These are phyloP conservation scores for Leucophenga montana DNA, from an alignment of 2,888 invertebrate genomes.

Conservation along the genomic window DNA sequence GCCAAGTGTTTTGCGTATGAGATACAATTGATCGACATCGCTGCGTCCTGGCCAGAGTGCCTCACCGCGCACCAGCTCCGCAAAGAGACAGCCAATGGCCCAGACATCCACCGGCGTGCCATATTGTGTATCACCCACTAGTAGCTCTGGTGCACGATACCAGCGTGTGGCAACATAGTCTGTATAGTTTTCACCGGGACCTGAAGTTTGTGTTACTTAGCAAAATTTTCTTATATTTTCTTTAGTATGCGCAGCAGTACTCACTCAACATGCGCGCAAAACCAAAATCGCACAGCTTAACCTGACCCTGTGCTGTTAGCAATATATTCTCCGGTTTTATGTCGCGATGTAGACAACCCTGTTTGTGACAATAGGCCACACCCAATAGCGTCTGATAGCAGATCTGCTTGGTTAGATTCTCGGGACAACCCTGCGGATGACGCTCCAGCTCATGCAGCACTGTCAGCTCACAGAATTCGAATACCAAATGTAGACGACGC, in stretches of 20 bases:
- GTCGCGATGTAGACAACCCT: conserved; percentile 95
- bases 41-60: conserved; percentile 99
- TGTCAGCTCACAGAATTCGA: conserved; percentile 98
- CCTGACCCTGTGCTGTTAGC: conserved; percentile 91
- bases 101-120: conserved; percentile 95
- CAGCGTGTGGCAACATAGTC: conserved; percentile 99
- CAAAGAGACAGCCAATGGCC: conserved; percentile 96
- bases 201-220: too few relatives aligned
- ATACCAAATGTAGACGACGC: conserved; percentile 95
- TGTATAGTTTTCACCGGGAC: conserved; percentile 97
- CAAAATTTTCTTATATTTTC: not conserved
- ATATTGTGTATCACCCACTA: conserved; percentile 96
- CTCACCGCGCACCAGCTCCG: conserved; percentile 90
- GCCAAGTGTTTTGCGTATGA: conserved; percentile 95
- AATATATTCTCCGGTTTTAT: conserved; percentile 99
- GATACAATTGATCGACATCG: conserved; percentile 97
- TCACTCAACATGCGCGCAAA: conserved; percentile 96
- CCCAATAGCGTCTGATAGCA: conserved; percentile 96
- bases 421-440: conserved; percentile 94
- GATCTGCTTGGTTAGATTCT: conserved; percentile 91
- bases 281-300: conserved; percentile 97
- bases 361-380: conserved; percentile 96
- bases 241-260: conserved; percentile 28
- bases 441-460: conserved; percentile 96
- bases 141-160: conserved; percentile 97